Percentiles rank a stretch among this genome's conserved stretches.
Evolutionary conservation across 2,797 vertebrate genomes (phyloP).

Genomic region (Smutsia gigantea): DNA sequence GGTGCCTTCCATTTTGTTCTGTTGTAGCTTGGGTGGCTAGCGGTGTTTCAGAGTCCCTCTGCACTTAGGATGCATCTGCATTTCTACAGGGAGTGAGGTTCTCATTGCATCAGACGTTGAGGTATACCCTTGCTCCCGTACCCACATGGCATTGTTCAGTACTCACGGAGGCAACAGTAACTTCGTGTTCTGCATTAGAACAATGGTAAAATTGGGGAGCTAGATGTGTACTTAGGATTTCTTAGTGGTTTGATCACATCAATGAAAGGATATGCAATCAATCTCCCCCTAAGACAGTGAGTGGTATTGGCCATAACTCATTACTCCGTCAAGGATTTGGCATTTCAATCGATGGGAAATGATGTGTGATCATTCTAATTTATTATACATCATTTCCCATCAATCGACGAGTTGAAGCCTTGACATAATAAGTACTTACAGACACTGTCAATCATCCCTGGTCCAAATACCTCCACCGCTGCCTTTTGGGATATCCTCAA

Average conservation of each 20-base stretch:
- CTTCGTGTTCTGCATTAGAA: constrained; percentile 69
- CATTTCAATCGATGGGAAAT: constrained; percentile 93
- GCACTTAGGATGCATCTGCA: constrained; percentile 5
- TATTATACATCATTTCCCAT: constrained; percentile 93
- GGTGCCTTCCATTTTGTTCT: constrained; percentile 24
- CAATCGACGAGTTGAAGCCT: constrained; percentile 89
- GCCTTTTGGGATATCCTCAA: constrained; percentile 84
- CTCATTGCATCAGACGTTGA: constrained; percentile 48
- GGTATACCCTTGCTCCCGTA: constrained; percentile 28
- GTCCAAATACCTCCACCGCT: constrained; percentile 85
- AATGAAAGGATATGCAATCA: constrained; percentile 89
- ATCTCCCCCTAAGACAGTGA: constrained; percentile 91
- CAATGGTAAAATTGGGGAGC: constrained; percentile 74
- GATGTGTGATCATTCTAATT: constrained; percentile 93
- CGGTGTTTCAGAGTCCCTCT: constrained; percentile 45
- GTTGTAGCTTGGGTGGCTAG: constrained; percentile 22
- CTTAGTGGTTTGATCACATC: constrained; percentile 89
- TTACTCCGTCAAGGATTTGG: constrained; percentile 91
- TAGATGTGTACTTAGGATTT: constrained; percentile 83
- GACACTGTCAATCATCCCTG: constrained; percentile 90
- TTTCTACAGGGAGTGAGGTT: constrained; percentile 49
- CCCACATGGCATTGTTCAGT: constrained; percentile 36
- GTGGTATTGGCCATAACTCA: constrained; percentile 91
- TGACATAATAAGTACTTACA: constrained; percentile 92
- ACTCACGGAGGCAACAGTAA: constrained; percentile 65